A percentile compares a stretch with the other conserved stretches of the same genome.
phyloP scores from a whole-genome alignment of 2,797 vertebrate species.

The Carapus acus region DNA sequence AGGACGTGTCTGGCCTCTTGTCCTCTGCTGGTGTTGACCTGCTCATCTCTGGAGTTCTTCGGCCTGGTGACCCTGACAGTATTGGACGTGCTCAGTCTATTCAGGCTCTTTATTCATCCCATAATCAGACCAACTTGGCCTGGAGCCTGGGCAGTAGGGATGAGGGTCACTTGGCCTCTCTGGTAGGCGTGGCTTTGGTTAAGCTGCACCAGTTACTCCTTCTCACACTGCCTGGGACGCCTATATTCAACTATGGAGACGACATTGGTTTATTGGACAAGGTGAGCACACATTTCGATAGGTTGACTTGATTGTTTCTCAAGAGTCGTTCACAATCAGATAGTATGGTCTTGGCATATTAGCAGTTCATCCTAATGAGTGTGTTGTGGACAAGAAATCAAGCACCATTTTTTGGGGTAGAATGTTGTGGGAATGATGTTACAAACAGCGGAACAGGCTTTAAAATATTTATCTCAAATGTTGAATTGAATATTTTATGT shows the following conservation, averaged over 20 bases:
- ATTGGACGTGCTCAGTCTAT: conserved; percentile 39
- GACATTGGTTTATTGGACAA: conserved; percentile 75
- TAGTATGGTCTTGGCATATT: too few species aligned
- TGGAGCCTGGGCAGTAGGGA: conserved; percentile 65
- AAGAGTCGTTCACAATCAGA: too few species aligned
- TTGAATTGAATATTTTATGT: too few species aligned
- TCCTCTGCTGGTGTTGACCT: conserved; percentile 66
- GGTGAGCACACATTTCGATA: conserved; percentile 58
- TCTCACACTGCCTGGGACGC: conserved; percentile 80
- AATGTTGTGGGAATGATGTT: too few species aligned
- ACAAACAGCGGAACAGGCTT: too few species aligned
- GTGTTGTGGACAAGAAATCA: too few species aligned
- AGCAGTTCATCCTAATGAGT: too few species aligned
- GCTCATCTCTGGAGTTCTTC: conserved; percentile 68
- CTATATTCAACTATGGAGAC: conserved; percentile 80
- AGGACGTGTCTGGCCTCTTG: conserved; percentile 58
- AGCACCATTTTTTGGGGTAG: too few species aligned
- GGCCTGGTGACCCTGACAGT: not conserved
- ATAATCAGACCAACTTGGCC: conserved; percentile 51
- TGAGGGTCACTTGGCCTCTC: conserved; percentile 65
- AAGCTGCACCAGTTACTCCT: conserved; percentile 75
- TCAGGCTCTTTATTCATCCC: conserved; percentile 45
- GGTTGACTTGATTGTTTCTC: too few species aligned
- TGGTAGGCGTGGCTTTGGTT: conserved; percentile 48
- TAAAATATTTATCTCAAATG: too few species aligned